phyloP scores from a whole-genome alignment of 2,888 invertebrate species.

The Eilema griseolum region DNA sequence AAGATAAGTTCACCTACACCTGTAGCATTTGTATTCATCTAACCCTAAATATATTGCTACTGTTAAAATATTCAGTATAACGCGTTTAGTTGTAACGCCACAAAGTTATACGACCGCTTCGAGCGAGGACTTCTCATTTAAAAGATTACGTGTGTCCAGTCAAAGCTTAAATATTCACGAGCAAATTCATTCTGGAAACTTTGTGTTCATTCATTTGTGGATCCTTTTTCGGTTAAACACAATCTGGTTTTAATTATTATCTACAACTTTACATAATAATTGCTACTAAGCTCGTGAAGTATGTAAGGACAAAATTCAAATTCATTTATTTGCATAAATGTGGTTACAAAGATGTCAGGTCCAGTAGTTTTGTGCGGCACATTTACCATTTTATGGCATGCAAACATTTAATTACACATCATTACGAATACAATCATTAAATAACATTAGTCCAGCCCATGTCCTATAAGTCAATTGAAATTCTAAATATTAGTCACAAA shows the following conservation, averaged over 20 bases:
- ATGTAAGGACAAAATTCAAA: too few species aligned
- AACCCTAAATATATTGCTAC: background rate
- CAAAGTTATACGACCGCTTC: background rate
- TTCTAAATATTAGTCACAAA: too few species aligned
- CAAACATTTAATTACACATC: too few species aligned
- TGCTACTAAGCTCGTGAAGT: too few species aligned
- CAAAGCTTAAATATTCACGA: slow-evolving; percentile 2
- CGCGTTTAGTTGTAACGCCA: background rate
- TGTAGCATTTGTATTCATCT: background rate
- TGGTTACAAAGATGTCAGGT: too few species aligned
- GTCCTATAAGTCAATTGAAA: too few species aligned
- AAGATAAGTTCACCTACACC: background rate
- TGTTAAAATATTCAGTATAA: background rate
- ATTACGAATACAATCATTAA: too few species aligned
- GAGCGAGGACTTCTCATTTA: background rate
- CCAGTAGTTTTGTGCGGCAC: too few species aligned
- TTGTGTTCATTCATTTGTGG: background rate
- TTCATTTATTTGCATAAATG: too few species aligned
- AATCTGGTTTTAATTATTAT: background rate
- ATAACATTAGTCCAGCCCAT: too few species aligned
- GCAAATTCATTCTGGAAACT: background rate
- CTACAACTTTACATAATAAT: too few species aligned
- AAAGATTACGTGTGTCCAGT: slow-evolving; percentile 4
- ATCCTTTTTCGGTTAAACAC: slow-evolving; percentile 1
- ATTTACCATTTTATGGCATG: too few species aligned